Base-by-base conservation (phyloP, 1,140 invertebrate genomes). In the Pseudobourletiella spinata region DNA sequence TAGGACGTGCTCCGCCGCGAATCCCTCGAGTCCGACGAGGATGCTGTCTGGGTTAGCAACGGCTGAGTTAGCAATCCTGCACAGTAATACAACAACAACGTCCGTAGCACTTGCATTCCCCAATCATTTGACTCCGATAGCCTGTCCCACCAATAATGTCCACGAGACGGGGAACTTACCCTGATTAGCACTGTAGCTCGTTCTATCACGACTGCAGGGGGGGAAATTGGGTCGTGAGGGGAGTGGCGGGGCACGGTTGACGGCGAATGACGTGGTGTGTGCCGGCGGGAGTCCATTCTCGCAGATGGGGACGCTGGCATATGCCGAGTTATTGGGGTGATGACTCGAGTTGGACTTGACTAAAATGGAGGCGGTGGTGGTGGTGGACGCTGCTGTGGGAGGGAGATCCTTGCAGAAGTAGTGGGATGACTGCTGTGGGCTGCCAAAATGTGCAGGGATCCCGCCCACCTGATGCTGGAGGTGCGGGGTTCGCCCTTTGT, bases 1-100 rank as follows among this genome's bases (percentile, higher is more conserved):
- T 44, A 29, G 16, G 43, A 39, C 20, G 48, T 52, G 54, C 65
- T 67, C 50, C 59, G 64, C 25, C 64, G 44, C 14, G 64, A 66
- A 20, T 67, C 65, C 20, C 65, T 50, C n/a, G 65, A 67, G 57
- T 67, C 65, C n/a, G 61, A 64, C 11, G 65, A 67, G 35, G 61
- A 64, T 4, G 60, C 65, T 20, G 65, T 67, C 44, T 67, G 65
- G 29, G 65, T 64, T 22, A 67, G 57, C 3, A 67, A 52, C 6
- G 65, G 65, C 54, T 67, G 61, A 46, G 61, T 67, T 18, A 67
- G 44, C 32, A 67, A 52, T 26, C 61, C 65, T 67, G 20, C 20
- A 60, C 15, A 24, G 32, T 39, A 11, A 39, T n/a, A 39, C 32
- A 39, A 39, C 8, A 8, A 39, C 32, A 39, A 59, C 24, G 22